A percentile compares a stretch with the other conserved stretches of the same genome.
Conservation (phyloP, 2,888 invertebrate species). For the Agelastica alni region DNA sequence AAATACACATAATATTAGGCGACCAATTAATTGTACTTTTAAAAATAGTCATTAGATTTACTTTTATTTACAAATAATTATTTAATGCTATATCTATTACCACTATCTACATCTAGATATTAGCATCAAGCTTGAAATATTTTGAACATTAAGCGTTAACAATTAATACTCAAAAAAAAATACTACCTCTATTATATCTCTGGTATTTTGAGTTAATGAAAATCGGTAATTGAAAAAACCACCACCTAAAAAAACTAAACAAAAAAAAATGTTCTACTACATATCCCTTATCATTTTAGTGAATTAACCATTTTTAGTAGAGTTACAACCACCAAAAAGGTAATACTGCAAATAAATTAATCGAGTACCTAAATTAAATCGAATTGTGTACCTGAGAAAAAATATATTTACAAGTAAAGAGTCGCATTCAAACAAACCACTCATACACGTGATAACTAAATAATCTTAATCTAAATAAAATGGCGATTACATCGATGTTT, state of each 20-base stretch:
- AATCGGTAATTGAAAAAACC: constrained; percentile 9
- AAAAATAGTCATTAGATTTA: too few relatives aligned
- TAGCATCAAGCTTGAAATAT: too few relatives aligned
- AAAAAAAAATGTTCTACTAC: constrained; percentile 12
- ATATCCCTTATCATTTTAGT: constrained; percentile 10
- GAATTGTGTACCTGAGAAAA: constrained; percentile 1
- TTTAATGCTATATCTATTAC: too few relatives aligned
- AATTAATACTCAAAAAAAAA: constrained; percentile 6
- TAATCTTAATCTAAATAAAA: constrained; percentile 1
- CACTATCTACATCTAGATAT: too few relatives aligned
- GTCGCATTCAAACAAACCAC: constrained; percentile 37
- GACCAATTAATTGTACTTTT: not conserved
- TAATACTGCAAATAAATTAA: constrained; percentile 25
- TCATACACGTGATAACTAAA: constrained; percentile 37
- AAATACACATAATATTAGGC: not conserved
- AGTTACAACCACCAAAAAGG: constrained; percentile 19
- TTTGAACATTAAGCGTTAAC: not conserved
- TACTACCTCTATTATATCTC: constrained; percentile 13
- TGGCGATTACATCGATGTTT: constrained; percentile 56
- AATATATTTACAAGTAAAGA: constrained; percentile 26
- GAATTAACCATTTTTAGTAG: constrained; percentile 20
- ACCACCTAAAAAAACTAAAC: constrained; percentile 16
- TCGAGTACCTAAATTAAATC: too few relatives aligned
- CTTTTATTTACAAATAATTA: too few relatives aligned
- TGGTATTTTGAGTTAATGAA: constrained; percentile 13